Evolutionary conservation across 2,113 vertebrate genomes (phyloP).

Genomic region (Rousettus leschenaultii): DNA sequence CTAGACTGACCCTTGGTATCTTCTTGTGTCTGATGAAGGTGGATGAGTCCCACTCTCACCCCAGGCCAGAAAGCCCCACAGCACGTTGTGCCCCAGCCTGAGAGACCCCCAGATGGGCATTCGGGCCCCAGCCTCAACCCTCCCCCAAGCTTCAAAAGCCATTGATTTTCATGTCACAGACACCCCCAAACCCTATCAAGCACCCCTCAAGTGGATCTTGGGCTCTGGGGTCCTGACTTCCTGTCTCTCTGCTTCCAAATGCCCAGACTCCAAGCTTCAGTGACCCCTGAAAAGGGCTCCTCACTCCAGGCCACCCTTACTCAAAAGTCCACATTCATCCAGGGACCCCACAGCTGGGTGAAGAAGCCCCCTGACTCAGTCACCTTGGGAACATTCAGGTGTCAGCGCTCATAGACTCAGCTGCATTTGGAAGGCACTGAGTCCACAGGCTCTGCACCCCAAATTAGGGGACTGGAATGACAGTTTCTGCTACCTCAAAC

Average conservation of each 20-base stretch:
- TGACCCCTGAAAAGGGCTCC: neutral
- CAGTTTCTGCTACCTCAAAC: neutral
- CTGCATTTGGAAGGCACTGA: neutral
- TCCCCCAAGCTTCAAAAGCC: neutral
- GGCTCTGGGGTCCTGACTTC: neutral
- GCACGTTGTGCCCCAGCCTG: neutral
- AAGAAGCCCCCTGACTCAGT: neutral
- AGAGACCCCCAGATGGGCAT: neutral
- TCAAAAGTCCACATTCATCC: neutral
- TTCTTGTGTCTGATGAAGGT: neutral
- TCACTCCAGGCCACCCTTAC: neutral
- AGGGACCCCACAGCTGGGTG: neutral
- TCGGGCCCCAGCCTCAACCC: too few relatives aligned
- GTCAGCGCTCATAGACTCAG: neutral
- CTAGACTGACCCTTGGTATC: neutral
- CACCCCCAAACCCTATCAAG: neutral
- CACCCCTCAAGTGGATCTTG: neutral
- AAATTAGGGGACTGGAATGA: neutral
- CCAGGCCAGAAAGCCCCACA: neutral
- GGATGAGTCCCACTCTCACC: neutral
- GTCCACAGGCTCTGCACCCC: neutral
- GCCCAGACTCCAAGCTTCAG: neutral
- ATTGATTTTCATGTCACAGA: neutral
- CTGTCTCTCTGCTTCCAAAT: neutral
- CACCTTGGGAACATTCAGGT: neutral